Evolutionary conservation across 2,113 vertebrate genomes (phyloP).

Genomic region (Spilogale gracilis): DNA sequence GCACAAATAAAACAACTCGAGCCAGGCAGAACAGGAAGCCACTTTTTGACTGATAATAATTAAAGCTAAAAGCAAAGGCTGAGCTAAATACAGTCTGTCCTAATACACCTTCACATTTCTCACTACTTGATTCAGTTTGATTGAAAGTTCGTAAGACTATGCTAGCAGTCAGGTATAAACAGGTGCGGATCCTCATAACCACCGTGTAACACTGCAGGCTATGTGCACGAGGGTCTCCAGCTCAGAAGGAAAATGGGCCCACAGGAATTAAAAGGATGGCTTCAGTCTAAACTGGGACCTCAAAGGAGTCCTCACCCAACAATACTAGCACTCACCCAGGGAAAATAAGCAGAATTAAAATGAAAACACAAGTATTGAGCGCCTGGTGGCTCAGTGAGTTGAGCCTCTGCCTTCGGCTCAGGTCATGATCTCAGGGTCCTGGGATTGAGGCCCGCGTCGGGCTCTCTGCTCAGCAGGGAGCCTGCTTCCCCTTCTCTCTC

Average conservation of each 20-base stretch:
- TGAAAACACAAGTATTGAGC: no score
- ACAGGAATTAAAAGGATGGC: not conserved
- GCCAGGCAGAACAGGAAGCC: not conserved
- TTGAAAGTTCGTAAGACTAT: not conserved
- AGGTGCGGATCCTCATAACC: not conserved
- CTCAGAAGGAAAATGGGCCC: not conserved
- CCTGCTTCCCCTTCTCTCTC: no score
- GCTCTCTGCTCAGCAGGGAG: no score
- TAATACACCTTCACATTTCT: not conserved
- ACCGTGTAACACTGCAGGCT: accelerated
- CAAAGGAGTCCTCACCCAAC: not conserved
- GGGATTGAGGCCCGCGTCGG: no score
- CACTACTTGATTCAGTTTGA: not conserved
- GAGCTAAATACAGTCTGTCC: no score
- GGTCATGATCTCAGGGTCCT: no score
- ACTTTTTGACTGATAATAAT: not conserved
- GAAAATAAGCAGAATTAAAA: not conserved
- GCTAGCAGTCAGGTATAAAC: not conserved
- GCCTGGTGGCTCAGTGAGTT: no score
- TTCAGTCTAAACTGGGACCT: not conserved
- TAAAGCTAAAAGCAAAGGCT: slow-evolving; percentile 16
- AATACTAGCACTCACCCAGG: not conserved
- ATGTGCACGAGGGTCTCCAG: not conserved
- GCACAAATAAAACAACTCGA: not conserved
- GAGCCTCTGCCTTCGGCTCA: no score